Percentiles rank a stretch among this genome's conserved stretches.
phyloP scores from a whole-genome alignment of 2,113 vertebrate genomes.

The Girardinichthys multiradiatus region DNA sequence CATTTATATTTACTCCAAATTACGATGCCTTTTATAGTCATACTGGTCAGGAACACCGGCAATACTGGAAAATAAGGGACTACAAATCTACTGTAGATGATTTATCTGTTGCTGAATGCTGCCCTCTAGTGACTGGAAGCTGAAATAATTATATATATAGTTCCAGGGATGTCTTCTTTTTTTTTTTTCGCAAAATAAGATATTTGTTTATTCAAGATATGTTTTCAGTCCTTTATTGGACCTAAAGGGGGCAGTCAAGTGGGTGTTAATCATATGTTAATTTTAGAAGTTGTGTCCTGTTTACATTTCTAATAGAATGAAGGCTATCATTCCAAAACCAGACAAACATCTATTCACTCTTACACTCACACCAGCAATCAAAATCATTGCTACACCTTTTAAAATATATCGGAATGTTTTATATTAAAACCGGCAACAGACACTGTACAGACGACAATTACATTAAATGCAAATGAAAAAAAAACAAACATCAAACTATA shows the following conservation, averaged over 20 bases:
- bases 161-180: too few relatives aligned
- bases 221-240: too few relatives aligned
- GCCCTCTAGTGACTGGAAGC: slow-evolving; percentile 28
- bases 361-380: too few relatives aligned
- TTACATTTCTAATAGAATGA: too few relatives aligned
- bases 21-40: background rate
- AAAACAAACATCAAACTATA: background rate
- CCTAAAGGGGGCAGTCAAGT: too few relatives aligned
- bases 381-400: too few relatives aligned
- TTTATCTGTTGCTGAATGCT: slow-evolving; percentile 6
- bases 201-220: too few relatives aligned
- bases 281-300: too few relatives aligned
- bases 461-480: background rate
- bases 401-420: background rate
- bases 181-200: too few relatives aligned
- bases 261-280: too few relatives aligned
- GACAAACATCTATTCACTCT: background rate
- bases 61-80: background rate
- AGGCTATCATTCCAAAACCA: background rate
- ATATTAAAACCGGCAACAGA: slow-evolving; percentile 8
- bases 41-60: background rate
- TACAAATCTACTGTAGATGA: too few relatives aligned
- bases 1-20: too few relatives aligned
- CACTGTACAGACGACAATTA: background rate
- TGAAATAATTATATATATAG: background rate